Evolutionary conservation across 1,140 invertebrate species (phyloP).

Genomic region (Drosophila bocki): DNA sequence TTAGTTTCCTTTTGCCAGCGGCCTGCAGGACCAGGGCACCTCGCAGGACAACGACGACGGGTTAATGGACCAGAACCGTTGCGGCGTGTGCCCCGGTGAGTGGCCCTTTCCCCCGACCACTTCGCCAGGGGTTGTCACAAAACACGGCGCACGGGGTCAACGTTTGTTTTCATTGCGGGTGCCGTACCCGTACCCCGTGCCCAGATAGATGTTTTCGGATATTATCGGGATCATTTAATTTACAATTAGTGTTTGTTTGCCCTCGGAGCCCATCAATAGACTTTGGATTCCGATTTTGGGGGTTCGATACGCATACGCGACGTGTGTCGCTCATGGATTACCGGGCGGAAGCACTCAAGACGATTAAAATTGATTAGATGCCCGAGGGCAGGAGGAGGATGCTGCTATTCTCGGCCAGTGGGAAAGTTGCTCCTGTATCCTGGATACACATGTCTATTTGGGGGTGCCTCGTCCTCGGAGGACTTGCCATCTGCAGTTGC

Average conservation of each 20-base stretch:
- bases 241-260: constrained; percentile 75
- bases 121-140: constrained; percentile 25
- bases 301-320: constrained; percentile 6
- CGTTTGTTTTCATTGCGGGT: constrained; percentile 75
- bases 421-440: constrained; percentile 16
- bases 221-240: constrained; percentile 84
- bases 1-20: constrained; percentile 54
- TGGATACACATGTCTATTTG: constrained; percentile 9
- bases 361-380: constrained; percentile 59
- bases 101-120: constrained; percentile 34
- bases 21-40: constrained; percentile 41
- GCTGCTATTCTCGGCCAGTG: constrained; percentile 2
- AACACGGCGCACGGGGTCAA: constrained; percentile 63
- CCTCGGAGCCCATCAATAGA: constrained; percentile 18
- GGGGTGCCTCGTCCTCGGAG: neutral
- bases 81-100: constrained; percentile 76
- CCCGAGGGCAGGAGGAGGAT: neutral
- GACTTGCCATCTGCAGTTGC: constrained; percentile 53
- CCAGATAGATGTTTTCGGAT: constrained; percentile 78
- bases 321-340: constrained; percentile 40
- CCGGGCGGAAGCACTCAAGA: constrained; percentile 56
- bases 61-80: constrained; percentile 84
- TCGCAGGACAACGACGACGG: constrained; percentile 63
- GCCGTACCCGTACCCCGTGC: constrained; percentile 35
- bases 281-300: constrained; percentile 6